Evolutionary conservation across 2,113 vertebrate genomes (phyloP).

Genomic region (Pteruthius melanotis): DNA sequence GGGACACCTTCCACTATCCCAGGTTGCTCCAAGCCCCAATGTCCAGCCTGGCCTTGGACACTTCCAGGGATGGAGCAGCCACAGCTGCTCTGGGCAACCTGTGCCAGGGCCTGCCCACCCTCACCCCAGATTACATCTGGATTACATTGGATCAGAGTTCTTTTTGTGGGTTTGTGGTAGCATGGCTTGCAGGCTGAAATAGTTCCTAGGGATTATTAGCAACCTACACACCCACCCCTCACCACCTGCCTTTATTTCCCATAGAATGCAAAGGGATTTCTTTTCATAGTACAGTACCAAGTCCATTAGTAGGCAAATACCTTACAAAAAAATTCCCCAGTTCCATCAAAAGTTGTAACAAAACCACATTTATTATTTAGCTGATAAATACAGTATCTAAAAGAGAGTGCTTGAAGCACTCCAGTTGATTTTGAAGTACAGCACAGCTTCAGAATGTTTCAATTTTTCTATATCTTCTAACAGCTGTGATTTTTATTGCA

Average conservation of each 20-base stretch:
- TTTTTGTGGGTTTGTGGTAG: neutral
- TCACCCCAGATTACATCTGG: too few species aligned
- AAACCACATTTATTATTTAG: neutral
- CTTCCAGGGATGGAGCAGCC: neutral
- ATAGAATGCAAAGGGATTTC: neutral
- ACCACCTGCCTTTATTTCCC: neutral
- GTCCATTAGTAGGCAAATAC: neutral
- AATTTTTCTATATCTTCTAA: conserved; percentile 2
- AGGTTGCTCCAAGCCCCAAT: fast-evolving
- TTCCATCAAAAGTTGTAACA: neutral
- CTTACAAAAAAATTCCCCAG: neutral
- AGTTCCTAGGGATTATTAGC: neutral
- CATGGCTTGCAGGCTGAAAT: neutral
- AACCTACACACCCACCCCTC: fast-evolving
- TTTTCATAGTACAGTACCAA: neutral
- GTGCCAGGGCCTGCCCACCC: fast-evolving
- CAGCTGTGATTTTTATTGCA: neutral
- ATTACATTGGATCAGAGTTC: neutral
- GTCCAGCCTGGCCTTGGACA: neutral
- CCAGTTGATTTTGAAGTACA: neutral
- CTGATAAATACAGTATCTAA: neutral
- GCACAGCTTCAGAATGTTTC: neutral
- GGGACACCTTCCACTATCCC: neutral
- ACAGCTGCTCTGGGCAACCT: fast-evolving
- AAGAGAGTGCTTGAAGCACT: neutral